Percentiles rank a stretch among this genome's conserved stretches.
Evolutionary conservation across 2,888 invertebrate species (phyloP).

Genomic region (Pachliopta kotzebuea): DNA sequence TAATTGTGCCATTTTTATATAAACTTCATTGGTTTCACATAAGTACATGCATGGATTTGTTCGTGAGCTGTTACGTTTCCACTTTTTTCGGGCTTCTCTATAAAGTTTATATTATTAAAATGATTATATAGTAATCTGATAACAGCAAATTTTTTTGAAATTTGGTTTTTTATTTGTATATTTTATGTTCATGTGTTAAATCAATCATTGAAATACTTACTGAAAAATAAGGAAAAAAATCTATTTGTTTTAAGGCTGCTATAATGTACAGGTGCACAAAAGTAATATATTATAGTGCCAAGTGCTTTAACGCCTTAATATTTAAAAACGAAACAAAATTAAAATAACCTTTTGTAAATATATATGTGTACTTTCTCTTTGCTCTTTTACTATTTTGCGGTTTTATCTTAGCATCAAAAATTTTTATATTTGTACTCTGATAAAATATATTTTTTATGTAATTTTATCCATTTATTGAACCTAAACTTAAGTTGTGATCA

Average conservation of each 20-base stretch:
- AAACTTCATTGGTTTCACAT: neutral
- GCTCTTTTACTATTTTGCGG: slow-evolving; percentile 1
- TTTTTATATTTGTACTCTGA: neutral
- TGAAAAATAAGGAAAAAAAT: no score
- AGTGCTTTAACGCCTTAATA: neutral
- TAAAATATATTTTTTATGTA: slow-evolving; percentile 11
- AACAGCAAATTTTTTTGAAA: no score
- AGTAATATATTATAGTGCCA: neutral
- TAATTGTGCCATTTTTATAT: slow-evolving; percentile 1
- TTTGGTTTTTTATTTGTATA: no score
- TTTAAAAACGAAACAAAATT: no score
- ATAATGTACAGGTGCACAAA: slow-evolving; percentile 2
- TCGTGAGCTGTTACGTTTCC: neutral
- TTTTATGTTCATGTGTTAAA: no score
- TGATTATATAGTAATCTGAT: no score
- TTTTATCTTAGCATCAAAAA: neutral
- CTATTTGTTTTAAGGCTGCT: no score
- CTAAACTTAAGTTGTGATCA: slow-evolving; percentile 26
- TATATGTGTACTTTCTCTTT: neutral
- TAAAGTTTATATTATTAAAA: no score
- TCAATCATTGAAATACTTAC: no score
- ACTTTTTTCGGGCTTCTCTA: no score
- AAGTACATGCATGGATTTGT: neutral
- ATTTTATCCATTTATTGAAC: slow-evolving; percentile 11
- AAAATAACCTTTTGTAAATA: neutral